These are phyloP conservation scores for Atopsyche davidsoni DNA, from an alignment of 1,140 invertebrate species.

Conservation along the genomic window DNA sequence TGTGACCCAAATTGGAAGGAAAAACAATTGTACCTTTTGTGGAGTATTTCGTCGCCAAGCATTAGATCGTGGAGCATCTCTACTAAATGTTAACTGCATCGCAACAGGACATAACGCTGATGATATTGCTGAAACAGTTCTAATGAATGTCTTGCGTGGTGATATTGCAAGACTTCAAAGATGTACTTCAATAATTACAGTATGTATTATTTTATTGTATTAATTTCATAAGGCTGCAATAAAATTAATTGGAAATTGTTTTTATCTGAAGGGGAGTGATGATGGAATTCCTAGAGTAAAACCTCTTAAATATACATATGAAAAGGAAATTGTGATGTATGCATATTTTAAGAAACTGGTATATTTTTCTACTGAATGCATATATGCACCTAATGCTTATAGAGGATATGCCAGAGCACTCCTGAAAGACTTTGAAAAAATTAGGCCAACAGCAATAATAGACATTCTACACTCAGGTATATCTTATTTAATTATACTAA, in stretches of 20 bases:
- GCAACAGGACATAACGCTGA: slow-evolving; percentile 99
- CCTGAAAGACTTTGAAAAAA: slow-evolving; percentile 94
- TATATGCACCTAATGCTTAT: slow-evolving; percentile 98
- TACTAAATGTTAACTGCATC: slow-evolving; percentile 86
- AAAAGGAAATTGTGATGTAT: slow-evolving; percentile 99
- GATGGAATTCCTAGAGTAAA: slow-evolving; percentile 90
- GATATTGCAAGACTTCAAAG: slow-evolving; percentile 90
- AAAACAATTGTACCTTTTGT: slow-evolving; percentile 99
- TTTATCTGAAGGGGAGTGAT: slow-evolving; percentile 64
- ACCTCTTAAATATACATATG: slow-evolving; percentile 97
- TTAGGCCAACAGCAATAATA: slow-evolving; percentile 89
- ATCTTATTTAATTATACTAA: slow-evolving; percentile 14
- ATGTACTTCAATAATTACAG: slow-evolving; percentile 85
- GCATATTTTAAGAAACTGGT: slow-evolving; percentile 95
- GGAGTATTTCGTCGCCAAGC: slow-evolving; percentile 96
- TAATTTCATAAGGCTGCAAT: not conserved
- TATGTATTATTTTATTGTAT: slow-evolving; percentile 39
- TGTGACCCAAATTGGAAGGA: slow-evolving; percentile 87
- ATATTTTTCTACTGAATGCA: slow-evolving; percentile 98
- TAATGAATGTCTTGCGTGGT: slow-evolving; percentile 97
- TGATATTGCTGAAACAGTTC: slow-evolving; percentile 97
- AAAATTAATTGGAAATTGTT: slow-evolving; percentile 27
- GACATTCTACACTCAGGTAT: slow-evolving; percentile 95
- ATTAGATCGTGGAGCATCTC: slow-evolving; percentile 84
- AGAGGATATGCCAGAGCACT: slow-evolving; percentile 87